phyloP scores from a whole-genome alignment of 2,888 invertebrate species.

The Xestoiulus laeticollis region DNA sequence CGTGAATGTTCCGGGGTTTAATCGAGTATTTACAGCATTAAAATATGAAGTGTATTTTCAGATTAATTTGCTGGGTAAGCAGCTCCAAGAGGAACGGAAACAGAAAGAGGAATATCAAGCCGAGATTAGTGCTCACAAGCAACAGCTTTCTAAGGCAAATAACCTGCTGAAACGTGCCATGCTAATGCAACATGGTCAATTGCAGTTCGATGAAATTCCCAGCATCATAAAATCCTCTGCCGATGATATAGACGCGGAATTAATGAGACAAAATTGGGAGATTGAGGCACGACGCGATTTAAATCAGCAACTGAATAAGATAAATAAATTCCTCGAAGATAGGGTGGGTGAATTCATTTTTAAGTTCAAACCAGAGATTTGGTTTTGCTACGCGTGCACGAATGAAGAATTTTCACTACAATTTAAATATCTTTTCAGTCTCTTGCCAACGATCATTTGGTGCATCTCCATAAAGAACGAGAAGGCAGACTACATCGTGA shows the following conservation, averaged over 20 bases:
- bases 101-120: background rate
- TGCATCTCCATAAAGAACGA: background rate
- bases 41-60: background rate
- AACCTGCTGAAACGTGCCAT: background rate
- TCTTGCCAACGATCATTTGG: background rate
- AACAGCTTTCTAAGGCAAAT: background rate
- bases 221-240: background rate
- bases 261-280: background rate
- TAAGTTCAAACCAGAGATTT: background rate
- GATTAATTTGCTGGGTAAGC: background rate
- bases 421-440: background rate
- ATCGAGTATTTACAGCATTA: too few relatives aligned
- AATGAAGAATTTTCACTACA: background rate
- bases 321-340: constrained; percentile 36
- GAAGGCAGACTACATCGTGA: background rate
- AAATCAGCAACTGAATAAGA: constrained; percentile 42
- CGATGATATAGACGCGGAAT: background rate
- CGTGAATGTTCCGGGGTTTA: too few relatives aligned
- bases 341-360: background rate
- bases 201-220: background rate
- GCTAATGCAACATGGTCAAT: background rate
- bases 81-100: background rate
- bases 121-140: background rate
- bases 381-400: too few relatives aligned
- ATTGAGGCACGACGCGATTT: background rate